phyloP scores from a whole-genome alignment of 2,888 invertebrate genomes.

The Ophion ellenae region DNA sequence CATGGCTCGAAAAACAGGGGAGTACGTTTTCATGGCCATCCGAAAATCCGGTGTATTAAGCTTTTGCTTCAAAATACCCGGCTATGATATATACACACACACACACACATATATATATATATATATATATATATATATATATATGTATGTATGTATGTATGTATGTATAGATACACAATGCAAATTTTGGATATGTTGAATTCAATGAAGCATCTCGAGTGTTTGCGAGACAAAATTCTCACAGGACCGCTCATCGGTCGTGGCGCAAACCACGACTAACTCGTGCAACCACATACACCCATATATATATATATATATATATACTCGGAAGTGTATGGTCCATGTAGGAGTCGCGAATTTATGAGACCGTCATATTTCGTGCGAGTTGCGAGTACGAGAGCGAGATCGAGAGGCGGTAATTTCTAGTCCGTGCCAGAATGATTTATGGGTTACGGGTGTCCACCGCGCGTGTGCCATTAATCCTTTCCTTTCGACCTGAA shows the following conservation, averaged over 20 bases:
- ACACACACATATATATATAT: too few species aligned
- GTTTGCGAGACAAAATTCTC: constrained; percentile 24
- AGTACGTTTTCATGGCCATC: neutral
- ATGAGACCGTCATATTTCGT: constrained; percentile 86
- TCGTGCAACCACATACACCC: neutral
- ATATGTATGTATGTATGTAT: neutral
- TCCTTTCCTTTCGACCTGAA: constrained; percentile 82
- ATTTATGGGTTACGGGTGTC: constrained; percentile 86
- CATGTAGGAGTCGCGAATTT: constrained; percentile 84
- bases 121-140: neutral
- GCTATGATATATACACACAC: neutral
- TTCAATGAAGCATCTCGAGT: constrained; percentile 30
- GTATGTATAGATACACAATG: neutral
- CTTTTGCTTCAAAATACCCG: neutral
- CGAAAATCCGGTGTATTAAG: neutral
- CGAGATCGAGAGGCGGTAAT: constrained; percentile 78
- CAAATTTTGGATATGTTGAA: constrained; percentile 38
- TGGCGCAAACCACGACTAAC: neutral
- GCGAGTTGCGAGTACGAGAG: constrained; percentile 85
- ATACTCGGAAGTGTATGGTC: constrained; percentile 77
- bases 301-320: neutral
- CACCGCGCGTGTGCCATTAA: constrained; percentile 85
- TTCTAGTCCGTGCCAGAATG: constrained; percentile 84
- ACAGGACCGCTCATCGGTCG: neutral
- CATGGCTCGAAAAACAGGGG: neutral